These are phyloP conservation scores for Chaetodon trifasciatus DNA, from an alignment of 2,797 vertebrate genomes.

Conservation along the genomic window DNA sequence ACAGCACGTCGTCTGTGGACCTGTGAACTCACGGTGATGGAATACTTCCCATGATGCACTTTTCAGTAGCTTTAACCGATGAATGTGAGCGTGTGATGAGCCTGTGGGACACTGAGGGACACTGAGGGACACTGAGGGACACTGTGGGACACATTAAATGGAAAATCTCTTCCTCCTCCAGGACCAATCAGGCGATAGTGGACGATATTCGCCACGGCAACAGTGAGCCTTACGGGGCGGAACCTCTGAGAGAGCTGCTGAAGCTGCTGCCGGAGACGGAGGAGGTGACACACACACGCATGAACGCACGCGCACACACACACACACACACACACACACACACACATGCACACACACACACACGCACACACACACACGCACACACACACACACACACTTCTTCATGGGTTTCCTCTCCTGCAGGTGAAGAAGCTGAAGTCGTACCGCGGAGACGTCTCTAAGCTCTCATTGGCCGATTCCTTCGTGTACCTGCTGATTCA, in stretches of 20 bases:
- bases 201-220: conserved; percentile 90
- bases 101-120: too few species aligned
- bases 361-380: conserved; percentile 8
- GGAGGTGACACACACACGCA: conserved; percentile 85
- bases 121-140: too few species aligned
- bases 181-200: conserved; percentile 89
- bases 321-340: conserved; percentile 21
- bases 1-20: too few species aligned
- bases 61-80: too few species aligned
- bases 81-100: too few species aligned
- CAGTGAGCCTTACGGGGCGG: conserved; percentile 87
- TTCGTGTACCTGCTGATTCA: conserved; percentile 91
- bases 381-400: conserved; percentile 10
- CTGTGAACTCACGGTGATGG: too few species aligned
- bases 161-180: conserved; percentile 57
- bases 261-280: conserved; percentile 93
- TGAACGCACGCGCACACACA: conserved; percentile 7
- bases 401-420: neutral
- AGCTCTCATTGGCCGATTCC: conserved; percentile 91
- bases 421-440: conserved; percentile 91
- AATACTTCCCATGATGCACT: too few species aligned
- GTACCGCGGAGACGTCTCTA: conserved; percentile 87
- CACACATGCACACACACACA: conserved; percentile 20
- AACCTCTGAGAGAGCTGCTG: conserved; percentile 90
- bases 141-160: neutral